Evolutionary conservation across 2,113 vertebrate genomes (phyloP).

Genomic region (Bos javanicus): DNA sequence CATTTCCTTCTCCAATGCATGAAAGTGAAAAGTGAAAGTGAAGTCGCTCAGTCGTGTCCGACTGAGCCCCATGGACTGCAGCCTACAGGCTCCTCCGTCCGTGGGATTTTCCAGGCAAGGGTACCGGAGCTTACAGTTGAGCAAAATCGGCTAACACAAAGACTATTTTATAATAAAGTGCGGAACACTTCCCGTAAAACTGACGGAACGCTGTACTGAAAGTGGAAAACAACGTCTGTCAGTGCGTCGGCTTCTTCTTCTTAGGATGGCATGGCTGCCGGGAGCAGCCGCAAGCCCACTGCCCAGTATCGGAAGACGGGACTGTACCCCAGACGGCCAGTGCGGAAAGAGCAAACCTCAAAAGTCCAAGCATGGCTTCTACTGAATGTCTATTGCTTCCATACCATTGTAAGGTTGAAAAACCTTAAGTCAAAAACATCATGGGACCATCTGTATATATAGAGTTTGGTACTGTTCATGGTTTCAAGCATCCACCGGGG

Average conservation of each 20-base stretch:
- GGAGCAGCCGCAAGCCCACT: neutral
- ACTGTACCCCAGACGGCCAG: neutral
- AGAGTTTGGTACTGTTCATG: neutral
- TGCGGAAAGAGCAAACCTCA: neutral
- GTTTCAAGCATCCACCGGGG: neutral
- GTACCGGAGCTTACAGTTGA: neutral
- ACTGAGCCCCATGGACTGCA: too few species aligned
- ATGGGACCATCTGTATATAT: neutral
- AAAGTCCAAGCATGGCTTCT: neutral
- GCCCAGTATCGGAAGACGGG: neutral
- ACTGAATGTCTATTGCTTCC: neutral
- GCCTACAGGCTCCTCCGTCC: too few species aligned
- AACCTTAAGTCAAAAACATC: neutral
- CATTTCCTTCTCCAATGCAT: too few species aligned
- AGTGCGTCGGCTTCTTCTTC: neutral
- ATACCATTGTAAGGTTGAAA: neutral
- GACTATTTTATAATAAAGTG: neutral
- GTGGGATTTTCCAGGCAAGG: too few species aligned
- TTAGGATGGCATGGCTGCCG: fast-evolving
- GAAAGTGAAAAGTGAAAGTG: too few species aligned
- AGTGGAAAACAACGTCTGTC: neutral
- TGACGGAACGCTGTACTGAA: neutral
- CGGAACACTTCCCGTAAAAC: neutral
- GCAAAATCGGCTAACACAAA: neutral
- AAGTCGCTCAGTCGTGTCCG: too few species aligned